A percentile compares a stretch with the other conserved stretches of the same genome.
Conservation (phyloP, 1,140 invertebrate species). For the Plectrocnemia conspersa region DNA sequence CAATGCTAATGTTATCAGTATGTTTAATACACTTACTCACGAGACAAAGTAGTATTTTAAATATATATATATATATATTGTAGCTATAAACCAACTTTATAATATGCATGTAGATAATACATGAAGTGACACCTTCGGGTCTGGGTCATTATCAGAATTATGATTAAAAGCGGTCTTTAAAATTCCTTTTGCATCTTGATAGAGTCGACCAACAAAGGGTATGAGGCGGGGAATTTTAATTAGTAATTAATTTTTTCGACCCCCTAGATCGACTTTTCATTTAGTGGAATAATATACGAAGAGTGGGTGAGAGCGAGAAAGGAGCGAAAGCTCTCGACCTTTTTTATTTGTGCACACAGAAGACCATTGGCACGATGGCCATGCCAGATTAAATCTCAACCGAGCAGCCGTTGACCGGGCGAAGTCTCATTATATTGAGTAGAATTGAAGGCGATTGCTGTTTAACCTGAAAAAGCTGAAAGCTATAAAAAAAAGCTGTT, state of each 20-base stretch:
- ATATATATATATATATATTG: no score
- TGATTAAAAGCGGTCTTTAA: background rate
- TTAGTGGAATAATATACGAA: conserved; percentile 4
- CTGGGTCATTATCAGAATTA: conserved; percentile 5
- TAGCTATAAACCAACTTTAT: no score
- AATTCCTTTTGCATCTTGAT: background rate
- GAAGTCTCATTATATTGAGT: conserved; percentile 22
- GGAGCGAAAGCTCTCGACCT: conserved; percentile 1
- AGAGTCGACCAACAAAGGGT: background rate
- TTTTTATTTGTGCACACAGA: conserved; percentile 5
- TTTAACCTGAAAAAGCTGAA: no score
- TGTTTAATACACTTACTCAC: no score
- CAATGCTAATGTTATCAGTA: no score
- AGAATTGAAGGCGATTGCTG: conserved; percentile 22
- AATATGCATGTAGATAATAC: no score
- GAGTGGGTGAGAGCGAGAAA: background rate
- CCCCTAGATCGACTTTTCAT: conserved; percentile 6
- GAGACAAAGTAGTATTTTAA: no score
- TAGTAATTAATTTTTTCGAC: conserved; percentile 1
- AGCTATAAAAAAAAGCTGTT: no score
- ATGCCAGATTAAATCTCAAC: conserved; percentile 18
- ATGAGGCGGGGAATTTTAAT: conserved; percentile 1
- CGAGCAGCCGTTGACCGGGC: conserved; percentile 4
- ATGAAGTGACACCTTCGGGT: no score
- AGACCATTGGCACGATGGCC: background rate